Evolutionary conservation across 2,797 vertebrate genomes (phyloP), one percentile per base, ranked within the genome.

Genomic region (Lagorchestes hirsutus): DNA sequence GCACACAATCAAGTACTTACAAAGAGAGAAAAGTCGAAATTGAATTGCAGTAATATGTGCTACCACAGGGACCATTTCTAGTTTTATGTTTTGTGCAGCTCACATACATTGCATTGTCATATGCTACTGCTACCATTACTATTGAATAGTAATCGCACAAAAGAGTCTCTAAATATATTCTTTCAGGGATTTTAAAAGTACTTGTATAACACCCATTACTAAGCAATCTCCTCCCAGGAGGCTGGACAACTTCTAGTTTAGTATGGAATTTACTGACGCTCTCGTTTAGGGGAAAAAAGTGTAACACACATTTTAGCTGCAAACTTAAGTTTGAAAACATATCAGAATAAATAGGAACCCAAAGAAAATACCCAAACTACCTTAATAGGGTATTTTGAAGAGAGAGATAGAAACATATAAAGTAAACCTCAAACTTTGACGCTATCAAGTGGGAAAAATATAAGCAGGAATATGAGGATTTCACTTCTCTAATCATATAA

Each of bases 231-330:
- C n/a, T 82, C 67, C 67, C 67, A 82, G n/a, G 50, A 55, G 90
- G 90, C 13, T 91, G 87, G 55, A 22, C 29, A 87, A 31, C 59
- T 93, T 96, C 96, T 92, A 95, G 58, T 95, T 74, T 57, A 93
- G 67, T 92, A 93, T 96, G 95, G 54, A 58, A 87, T 62, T 59
- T 95, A 96, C 95, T 97, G 95, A 82, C 96, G 91, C 94, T 94
- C 87, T 91, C 55, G 62, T 93, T 91, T 67, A 34, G 31, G 62
- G 62, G 91, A 96, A 67, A 40, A 97, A 96, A 10, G 18, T 93
- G 92, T 97, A 59, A 59, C 31, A 59, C 28, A 59, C 59, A 67
- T 67, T 67, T 67, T 67, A n/a, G 59, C 12, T 22, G 27, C n/a
- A 46, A 82, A 18, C 46, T 74, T 22, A 74, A 74, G 16, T 82